These are phyloP conservation scores for Craniophora ligustri DNA, from an alignment of 2,888 invertebrate genomes.

Conservation along the genomic window DNA sequence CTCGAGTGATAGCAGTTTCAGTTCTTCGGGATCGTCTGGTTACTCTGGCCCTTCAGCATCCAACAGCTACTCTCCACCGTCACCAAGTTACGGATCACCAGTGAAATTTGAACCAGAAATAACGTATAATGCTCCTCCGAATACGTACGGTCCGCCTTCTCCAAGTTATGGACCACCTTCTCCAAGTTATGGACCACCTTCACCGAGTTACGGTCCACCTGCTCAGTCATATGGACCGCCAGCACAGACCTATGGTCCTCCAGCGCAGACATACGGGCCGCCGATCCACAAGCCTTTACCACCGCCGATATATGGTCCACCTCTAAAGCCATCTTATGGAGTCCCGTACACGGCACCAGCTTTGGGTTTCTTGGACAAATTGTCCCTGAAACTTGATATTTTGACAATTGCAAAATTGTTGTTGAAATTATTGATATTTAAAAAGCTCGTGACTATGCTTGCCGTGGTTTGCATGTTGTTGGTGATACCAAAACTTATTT, in stretches of 20 bases:
- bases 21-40: slow-evolving; percentile 68
- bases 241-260: slow-evolving; percentile 74
- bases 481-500: slow-evolving; percentile 92
- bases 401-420: slow-evolving; percentile 92
- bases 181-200: slow-evolving; percentile 73
- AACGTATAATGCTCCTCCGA: slow-evolving; percentile 67
- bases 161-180: slow-evolving; percentile 76
- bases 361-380: slow-evolving; percentile 89
- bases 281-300: slow-evolving; percentile 70
- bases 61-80: slow-evolving; percentile 71
- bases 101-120: slow-evolving; percentile 69
- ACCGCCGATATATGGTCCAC: slow-evolving; percentile 79
- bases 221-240: slow-evolving; percentile 82
- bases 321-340: slow-evolving; percentile 83
- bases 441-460: slow-evolving; percentile 94
- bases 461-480: slow-evolving; percentile 92
- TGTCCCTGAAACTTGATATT: slow-evolving; percentile 91
- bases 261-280: slow-evolving; percentile 74
- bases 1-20: slow-evolving; percentile 71
- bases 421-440: slow-evolving; percentile 93
- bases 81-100: slow-evolving; percentile 72
- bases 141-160: slow-evolving; percentile 60
- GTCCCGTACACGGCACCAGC: slow-evolving; percentile 88
- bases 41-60: slow-evolving; percentile 65
- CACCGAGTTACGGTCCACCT: slow-evolving; percentile 75